A percentile compares a stretch with the other conserved stretches of the same genome.
phyloP scores from a whole-genome alignment of 1,140 invertebrate genomes.

The Episyrphus balteatus region DNA sequence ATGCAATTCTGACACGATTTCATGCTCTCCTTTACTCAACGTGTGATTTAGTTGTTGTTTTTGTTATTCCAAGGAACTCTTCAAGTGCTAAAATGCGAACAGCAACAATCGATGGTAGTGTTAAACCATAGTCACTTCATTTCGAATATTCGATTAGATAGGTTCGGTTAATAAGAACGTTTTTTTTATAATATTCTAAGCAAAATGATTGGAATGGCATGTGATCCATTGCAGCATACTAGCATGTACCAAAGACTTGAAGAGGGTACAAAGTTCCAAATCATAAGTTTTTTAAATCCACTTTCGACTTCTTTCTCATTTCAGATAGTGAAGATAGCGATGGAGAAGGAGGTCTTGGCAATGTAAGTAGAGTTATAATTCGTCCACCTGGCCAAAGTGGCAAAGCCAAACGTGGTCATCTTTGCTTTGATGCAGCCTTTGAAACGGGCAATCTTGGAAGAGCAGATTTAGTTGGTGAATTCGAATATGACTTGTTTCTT shows the following conservation, averaged over 20 bases:
- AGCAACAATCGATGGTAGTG: no score
- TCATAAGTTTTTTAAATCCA: not conserved
- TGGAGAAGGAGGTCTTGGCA: conserved; percentile 86
- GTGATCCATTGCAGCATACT: conserved; percentile 51
- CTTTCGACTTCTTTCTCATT: conserved; percentile 8
- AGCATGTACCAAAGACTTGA: conserved; percentile 50
- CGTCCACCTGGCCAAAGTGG: conserved; percentile 87
- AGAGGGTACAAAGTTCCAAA: conserved; percentile 34
- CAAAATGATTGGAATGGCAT: conserved; percentile 31
- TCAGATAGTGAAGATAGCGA: conserved; percentile 92
- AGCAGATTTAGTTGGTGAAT: conserved; percentile 86
- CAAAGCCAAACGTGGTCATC: conserved; percentile 67
- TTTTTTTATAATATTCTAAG: not conserved
- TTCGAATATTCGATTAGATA: no score
- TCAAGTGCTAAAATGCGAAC: no score
- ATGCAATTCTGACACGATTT: no score
- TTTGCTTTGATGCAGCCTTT: conserved; percentile 96
- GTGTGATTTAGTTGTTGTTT: no score
- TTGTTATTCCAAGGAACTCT: no score
- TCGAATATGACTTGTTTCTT: conserved; percentile 94
- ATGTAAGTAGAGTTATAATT: conserved; percentile 86
- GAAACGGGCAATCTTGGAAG: conserved; percentile 94
- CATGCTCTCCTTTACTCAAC: no score
- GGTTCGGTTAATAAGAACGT: no score
- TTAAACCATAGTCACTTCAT: no score